Percentiles rank a stretch among this genome's conserved stretches.
Conservation (phyloP, 2,888 invertebrate genomes). For the Polyploca ridens region DNA sequence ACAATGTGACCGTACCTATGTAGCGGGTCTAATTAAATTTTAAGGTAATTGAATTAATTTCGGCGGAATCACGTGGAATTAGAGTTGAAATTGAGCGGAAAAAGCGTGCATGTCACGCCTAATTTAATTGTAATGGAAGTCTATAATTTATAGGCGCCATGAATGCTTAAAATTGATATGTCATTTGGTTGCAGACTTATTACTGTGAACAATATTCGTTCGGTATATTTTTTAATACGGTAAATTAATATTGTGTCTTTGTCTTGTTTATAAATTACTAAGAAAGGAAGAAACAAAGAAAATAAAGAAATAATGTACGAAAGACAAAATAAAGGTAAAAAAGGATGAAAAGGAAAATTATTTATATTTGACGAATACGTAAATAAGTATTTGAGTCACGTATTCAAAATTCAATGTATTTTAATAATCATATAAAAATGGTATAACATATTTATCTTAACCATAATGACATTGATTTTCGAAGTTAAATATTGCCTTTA, state of each 20-base stretch:
- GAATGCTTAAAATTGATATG: not conserved
- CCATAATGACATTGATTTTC: conserved; percentile 30
- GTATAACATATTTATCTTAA: not conserved
- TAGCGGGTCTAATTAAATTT: conserved; percentile 2
- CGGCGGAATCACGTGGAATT: not conserved
- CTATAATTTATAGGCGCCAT: not conserved
- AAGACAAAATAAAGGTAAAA: too few species aligned
- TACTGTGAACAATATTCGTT: not conserved
- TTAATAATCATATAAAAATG: too few species aligned
- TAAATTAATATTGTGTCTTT: too few species aligned
- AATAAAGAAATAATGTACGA: too few species aligned
- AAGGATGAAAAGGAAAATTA: too few species aligned
- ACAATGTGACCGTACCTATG: not conserved
- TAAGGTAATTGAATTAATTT: conserved; percentile 1
- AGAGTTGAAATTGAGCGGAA: conserved; percentile 7
- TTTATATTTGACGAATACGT: too few species aligned
- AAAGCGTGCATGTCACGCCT: conserved; percentile 1
- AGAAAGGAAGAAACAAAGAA: too few species aligned
- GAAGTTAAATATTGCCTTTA: conserved; percentile 5
- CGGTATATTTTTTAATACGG: too few species aligned
- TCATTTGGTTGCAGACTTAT: not conserved
- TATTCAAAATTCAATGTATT: too few species aligned
- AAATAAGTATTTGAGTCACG: too few species aligned
- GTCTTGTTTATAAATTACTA: too few species aligned
- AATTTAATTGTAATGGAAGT: not conserved